A percentile compares a stretch with the other conserved stretches of the same genome.
Conservation (phyloP, 1,140 invertebrate species). For the Ganaspis sp. region DNA sequence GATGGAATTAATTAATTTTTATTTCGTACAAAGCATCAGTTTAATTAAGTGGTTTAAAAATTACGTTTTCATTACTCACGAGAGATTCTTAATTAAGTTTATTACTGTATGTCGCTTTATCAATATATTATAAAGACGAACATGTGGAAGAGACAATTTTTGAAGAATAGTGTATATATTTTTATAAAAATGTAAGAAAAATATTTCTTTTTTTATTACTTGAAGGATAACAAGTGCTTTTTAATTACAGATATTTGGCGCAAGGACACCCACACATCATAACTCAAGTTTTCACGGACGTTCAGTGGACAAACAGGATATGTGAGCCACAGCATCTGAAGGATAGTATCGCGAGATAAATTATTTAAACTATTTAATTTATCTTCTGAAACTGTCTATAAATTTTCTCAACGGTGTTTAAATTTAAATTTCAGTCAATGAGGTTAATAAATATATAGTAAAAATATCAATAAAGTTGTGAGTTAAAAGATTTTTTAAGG, state of each 20-base stretch:
- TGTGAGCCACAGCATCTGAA: background rate
- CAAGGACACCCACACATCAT: background rate
- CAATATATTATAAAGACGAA: too few species aligned
- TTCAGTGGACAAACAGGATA: background rate
- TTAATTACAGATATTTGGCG: conserved; percentile 23
- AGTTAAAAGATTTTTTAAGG: too few species aligned
- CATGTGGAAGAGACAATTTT: background rate
- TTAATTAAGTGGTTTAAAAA: too few species aligned
- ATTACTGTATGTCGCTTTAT: too few species aligned
- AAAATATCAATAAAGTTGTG: too few species aligned
- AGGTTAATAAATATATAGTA: too few species aligned
- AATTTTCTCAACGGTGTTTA: background rate
- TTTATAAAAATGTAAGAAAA: background rate
- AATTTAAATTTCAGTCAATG: too few species aligned
- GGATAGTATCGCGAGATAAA: background rate
- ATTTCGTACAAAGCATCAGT: too few species aligned
- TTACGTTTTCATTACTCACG: too few species aligned
- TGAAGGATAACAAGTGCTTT: conserved; percentile 1
- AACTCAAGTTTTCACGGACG: background rate
- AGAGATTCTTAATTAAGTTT: background rate
- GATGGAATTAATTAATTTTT: too few species aligned
- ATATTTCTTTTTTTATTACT: background rate
- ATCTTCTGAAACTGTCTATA: background rate
- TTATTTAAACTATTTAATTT: background rate
- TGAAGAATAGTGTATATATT: background rate